Evolutionary conservation across 2,888 invertebrate species (phyloP), one percentile per base, ranked within the genome.

Genomic region (Noctua janthe): DNA sequence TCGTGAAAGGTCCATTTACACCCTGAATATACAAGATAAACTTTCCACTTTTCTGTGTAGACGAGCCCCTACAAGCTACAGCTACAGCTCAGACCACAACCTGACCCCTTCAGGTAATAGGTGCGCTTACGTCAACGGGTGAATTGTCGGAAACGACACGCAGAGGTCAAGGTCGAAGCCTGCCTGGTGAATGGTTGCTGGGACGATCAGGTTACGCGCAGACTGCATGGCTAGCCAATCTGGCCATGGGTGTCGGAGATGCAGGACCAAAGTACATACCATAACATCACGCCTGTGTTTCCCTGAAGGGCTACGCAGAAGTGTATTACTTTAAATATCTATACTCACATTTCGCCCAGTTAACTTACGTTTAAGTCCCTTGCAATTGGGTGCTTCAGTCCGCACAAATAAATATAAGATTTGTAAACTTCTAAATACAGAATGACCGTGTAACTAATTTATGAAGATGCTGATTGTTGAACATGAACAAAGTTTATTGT

Each of bases 171-270:
- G 84, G 82, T 73, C 73, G 1, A 20, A 59, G 13, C 15, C 23
- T 35, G 6, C 8, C 29, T 17, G 43, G 66, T 43, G 83, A 76
- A 29, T 15, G 69, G 83, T 56, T 43, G 67, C 43, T 23, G 20
- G 66, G 49, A 73, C 49, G 69, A 71, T 71, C 76, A 49, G 76
- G 49, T 83, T 70, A 59, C 83, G n/a, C 15, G 20, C 17, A 51
- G 47, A 75, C 75, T 82, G 70, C 83, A 47, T 64, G 81, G 23
- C 70, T n/a, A n/a, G n/a, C n/a, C n/a, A n/a, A n/a, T n/a, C n/a
- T 39, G 54, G 69, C n/a, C 75, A 81, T 71, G 83, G 54, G 47
- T 82, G 47, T 47, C 62, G 47, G 80, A 59, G 29, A 17, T 23
- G 29, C 23, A 69, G 39, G 49, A 51, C n/a, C 49, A 6, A 43